phyloP scores from a whole-genome alignment of 2,797 vertebrate genomes.

The Parauchenoglanis ngamensis region DNA sequence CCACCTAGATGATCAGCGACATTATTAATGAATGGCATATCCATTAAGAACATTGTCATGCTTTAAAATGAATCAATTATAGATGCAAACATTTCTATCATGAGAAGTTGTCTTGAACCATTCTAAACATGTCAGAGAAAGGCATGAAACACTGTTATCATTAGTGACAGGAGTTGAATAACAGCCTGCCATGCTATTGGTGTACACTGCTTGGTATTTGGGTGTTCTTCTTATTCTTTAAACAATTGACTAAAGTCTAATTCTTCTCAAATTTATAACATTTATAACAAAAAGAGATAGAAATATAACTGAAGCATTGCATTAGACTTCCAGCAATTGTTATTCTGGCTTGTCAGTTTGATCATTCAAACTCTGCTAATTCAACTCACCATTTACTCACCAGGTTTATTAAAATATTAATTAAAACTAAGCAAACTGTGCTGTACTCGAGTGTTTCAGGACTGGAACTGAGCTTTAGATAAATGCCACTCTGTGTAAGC shows the following conservation, averaged over 20 bases:
- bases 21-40: neutral
- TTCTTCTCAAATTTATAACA: neutral
- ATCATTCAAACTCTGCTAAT: slow-evolving; percentile 13
- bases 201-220: neutral
- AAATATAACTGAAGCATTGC: neutral
- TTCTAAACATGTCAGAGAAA: neutral
- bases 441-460: neutral
- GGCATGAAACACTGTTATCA: neutral
- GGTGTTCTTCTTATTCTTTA: neutral
- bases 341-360: neutral
- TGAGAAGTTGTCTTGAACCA: neutral
- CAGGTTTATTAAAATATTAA: neutral
- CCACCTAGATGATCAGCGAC: neutral
- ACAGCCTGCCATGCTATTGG: neutral
- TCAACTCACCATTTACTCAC: neutral
- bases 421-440: neutral
- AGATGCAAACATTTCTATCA: neutral
- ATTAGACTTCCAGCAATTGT: neutral
- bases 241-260: neutral
- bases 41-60: neutral
- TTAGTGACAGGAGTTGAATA: neutral
- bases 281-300: neutral
- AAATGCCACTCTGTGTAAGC: slow-evolving; percentile 45
- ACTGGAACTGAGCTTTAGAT: slow-evolving; percentile 1
- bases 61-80: neutral